These are phyloP conservation scores for Phallusia fumigata DNA, from an alignment of 23 tunicate species.

Conservation along the genomic window DNA sequence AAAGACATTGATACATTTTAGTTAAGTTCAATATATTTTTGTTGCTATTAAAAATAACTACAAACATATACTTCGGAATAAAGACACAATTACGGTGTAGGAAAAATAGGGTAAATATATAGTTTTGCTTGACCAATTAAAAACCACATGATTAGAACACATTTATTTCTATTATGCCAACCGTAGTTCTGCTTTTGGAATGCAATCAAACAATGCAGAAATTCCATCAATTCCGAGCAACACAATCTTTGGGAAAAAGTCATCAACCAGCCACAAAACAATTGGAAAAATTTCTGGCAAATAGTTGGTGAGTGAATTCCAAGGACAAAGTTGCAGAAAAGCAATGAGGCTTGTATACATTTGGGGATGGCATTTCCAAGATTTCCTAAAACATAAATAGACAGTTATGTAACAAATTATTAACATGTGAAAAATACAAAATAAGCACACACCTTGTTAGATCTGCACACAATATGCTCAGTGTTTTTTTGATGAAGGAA, in stretches of 20 bases:
- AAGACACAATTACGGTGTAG: too few relatives aligned
- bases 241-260: constrained; percentile 15
- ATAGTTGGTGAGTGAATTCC: constrained; percentile 2
- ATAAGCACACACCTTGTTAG: background rate
- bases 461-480: background rate
- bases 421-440: background rate
- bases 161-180: background rate
- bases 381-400: constrained; percentile 6
- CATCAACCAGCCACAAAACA: constrained; percentile 32
- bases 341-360: background rate
- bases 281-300: constrained; percentile 31
- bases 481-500: background rate
- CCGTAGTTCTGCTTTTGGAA: constrained; percentile 46
- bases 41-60: too few relatives aligned
- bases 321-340: background rate
- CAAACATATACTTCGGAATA: too few relatives aligned
- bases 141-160: background rate
- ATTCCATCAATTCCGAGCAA: constrained; percentile 20
- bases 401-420: background rate
- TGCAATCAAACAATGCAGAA: background rate
- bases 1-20: background rate
- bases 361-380: constrained; percentile 39
- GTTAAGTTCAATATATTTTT: too few relatives aligned
- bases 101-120: too few relatives aligned
- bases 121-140: too few relatives aligned